Base-by-base conservation (phyloP, 1,140 invertebrate genomes). In the Trichonephila clavata region DNA sequence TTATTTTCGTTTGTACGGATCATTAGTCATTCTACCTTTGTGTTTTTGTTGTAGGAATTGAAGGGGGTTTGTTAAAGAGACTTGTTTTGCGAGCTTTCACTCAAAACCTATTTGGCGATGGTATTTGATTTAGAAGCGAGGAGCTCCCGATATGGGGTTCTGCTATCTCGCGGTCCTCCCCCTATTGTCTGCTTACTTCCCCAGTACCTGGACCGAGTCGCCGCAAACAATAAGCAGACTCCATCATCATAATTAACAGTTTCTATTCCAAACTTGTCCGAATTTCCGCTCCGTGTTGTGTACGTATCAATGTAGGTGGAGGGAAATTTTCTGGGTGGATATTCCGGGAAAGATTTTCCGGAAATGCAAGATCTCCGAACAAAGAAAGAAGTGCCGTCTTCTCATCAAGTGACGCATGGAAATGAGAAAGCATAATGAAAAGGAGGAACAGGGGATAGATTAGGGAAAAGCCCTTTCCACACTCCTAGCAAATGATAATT, bases 391-490 rank as follows among this genome's bases (percentile, higher is more conserved):
- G 91, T 92, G 83, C 63, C 81, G 92, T 87, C 92, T 93, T 87
- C 92, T 88, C 92, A 93, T 93, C 92, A 93, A 93, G 92, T 87
- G 92, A 93, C 92, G 92, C 92, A 93, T 93, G 84, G 92, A 93
- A 93, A 93, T 93, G 92, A 93, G 92, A 86, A 93, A 93, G 92
- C 84, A 93, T 93, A 93, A 93, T 93, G 92, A 93, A 93, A 93
- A 93, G 92, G 92, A 93, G 92, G 68, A 93, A 81, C 92, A 87
- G 92, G 92, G 92, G 92, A 87, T 77, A 93, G 92, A 93, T 93
- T 93, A 93, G 92, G 71, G 92, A 80, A 88, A 93, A 93, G 92
- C 92, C 92, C 92, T 93, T 87, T 93, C 92, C 92, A 60, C 83
- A 93, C 92, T 93, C 84, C 83, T 32, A 65, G 92, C 92, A 93